Conservation (phyloP, 2,113 vertebrate genomes). For the Probosciger aterrimus region DNA sequence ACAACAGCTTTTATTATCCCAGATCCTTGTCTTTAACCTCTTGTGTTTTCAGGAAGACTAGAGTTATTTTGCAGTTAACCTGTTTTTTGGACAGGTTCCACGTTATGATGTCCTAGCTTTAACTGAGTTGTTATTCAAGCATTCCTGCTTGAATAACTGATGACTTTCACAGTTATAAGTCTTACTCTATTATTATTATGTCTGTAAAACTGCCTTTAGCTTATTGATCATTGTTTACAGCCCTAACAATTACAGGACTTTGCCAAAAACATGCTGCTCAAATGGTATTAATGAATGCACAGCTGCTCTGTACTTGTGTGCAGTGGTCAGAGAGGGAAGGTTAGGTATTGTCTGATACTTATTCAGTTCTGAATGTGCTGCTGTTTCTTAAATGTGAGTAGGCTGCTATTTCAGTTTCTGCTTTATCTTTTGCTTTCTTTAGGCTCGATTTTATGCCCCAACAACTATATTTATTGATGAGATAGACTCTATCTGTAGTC, state of each 20-base stretch:
- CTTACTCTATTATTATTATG: not conserved
- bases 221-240: not conserved
- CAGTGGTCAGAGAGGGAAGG: not conserved
- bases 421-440: slow-evolving; percentile 18
- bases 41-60: not conserved
- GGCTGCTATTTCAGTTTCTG: not conserved
- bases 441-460: slow-evolving; percentile 97
- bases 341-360: not conserved
- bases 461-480: slow-evolving; percentile 99
- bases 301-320: not conserved
- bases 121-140: not conserved
- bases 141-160: not conserved
- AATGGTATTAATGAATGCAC: not conserved
- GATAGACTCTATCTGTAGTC: slow-evolving; percentile 98
- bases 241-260: not conserved
- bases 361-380: not conserved
- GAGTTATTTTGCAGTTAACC: not conserved
- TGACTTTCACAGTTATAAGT: not conserved
- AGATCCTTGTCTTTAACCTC: not conserved
- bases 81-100: not conserved
- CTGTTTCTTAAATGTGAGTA: not conserved
- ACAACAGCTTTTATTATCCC: not conserved
- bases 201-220: not conserved
- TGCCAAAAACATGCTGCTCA: not conserved
- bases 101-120: not conserved